Evolutionary conservation across 2,113 vertebrate genomes (phyloP), one percentile per base, ranked within the genome.

Genomic region (Bucco capensis): DNA sequence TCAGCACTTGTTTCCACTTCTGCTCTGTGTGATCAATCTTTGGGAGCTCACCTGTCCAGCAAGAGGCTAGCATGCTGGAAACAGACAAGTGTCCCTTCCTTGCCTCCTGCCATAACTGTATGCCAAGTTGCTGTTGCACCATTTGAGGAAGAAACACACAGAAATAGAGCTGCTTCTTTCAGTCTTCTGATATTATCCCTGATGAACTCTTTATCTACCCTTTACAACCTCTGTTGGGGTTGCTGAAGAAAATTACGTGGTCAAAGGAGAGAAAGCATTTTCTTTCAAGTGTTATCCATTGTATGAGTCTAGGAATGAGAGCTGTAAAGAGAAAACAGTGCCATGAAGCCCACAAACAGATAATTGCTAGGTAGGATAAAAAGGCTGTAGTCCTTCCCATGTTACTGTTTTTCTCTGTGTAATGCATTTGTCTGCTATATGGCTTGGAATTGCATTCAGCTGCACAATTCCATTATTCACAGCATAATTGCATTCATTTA

Each of bases 11-110:
- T 89, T 94, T 91, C 37, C 86, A 82, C 56, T 74, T 75, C 27
- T 67, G 54, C 50, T 74, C 27, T 46, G 13, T 64, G 31, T 74
- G 57, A 88, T 65, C 47, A n/a, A 24, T 57, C 30, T 66, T 69
- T 84, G 79, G 50, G 75, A 88, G 37, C 15, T 72, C 44, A 75
- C 19, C 44, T 60, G 33, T 11, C 28, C 47, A 60, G 17, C 35
- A 76, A 84, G 58, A 86, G 62, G 31, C 30, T n/a, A 83, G 13
- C 10, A 3, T 22, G 22, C 64, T 84, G 40, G 19, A 64, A 72
- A 61, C 8, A 33, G 54, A 35, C 60, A 61, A 1, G 8, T 0
- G 0, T 19, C 6, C 23, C 12, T 22, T 88, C 35, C 33, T 77
- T 56, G 27, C 17, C 53, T 69, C 46, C 62, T 64, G 38, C 53